These are phyloP conservation scores for Chromobotia macracanthus DNA, from an alignment of 2,797 vertebrate genomes.

Conservation along the genomic window DNA sequence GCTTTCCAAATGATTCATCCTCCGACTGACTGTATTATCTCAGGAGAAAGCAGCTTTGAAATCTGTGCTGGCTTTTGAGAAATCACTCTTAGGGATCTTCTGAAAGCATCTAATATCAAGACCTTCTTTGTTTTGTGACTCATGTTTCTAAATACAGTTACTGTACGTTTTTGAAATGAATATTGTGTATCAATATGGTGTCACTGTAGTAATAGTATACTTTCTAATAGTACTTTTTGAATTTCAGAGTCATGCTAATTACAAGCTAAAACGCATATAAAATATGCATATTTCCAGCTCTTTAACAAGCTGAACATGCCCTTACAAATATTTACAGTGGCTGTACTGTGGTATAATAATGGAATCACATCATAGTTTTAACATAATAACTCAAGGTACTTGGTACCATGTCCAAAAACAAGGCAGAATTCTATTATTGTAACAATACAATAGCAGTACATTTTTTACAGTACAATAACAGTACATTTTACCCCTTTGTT, in stretches of 20 bases:
- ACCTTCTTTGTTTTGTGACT: conserved; percentile 9
- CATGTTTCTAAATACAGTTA: background rate
- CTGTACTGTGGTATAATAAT: background rate
- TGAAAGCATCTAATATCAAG: background rate
- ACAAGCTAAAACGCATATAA: background rate
- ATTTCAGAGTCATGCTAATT: background rate
- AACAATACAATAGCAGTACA: background rate
- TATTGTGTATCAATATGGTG: background rate
- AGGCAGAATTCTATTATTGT: too few species aligned
- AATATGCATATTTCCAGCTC: background rate
- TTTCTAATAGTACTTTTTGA: background rate
- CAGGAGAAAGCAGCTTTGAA: background rate
- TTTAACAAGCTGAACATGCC: background rate
- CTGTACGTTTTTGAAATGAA: background rate
- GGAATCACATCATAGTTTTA: background rate
- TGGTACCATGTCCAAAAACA: background rate
- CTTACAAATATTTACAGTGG: background rate
- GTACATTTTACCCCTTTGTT: background rate
- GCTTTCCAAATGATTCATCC: conserved; percentile 18
- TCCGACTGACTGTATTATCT: background rate
- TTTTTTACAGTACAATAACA: too few species aligned
- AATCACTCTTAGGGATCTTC: background rate
- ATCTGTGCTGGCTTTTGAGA: background rate
- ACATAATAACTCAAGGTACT: background rate
- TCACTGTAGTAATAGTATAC: background rate